Evolutionary conservation across 1,140 invertebrate species (phyloP).

Genomic region (Dufourea novaeangliae): DNA sequence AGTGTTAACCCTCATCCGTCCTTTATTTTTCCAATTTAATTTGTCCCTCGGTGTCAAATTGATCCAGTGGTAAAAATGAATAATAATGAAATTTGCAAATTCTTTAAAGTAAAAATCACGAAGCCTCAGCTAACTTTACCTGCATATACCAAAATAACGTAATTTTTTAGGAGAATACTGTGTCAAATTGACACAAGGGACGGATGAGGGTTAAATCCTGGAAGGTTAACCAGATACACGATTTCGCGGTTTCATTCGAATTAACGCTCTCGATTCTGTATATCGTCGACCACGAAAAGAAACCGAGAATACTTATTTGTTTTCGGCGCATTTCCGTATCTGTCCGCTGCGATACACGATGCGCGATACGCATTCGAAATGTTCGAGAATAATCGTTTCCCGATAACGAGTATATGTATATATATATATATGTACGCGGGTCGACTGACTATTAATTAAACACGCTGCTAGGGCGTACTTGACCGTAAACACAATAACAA

Average conservation of each 20-base stretch:
- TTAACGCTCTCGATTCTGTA: not conserved
- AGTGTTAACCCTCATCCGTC: too few relatives aligned
- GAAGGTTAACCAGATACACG: not conserved
- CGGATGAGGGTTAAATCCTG: not conserved
- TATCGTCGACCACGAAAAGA: too few relatives aligned
- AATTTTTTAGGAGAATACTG: too few relatives aligned
- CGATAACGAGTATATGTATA: conserved; percentile 39
- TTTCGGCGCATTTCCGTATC: conserved; percentile 37
- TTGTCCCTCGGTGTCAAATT: too few relatives aligned
- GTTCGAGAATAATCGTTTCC: conserved; percentile 48
- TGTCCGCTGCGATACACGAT: conserved; percentile 28
- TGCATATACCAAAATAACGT: too few relatives aligned
- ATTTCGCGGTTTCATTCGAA: not conserved
- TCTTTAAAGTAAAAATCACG: too few relatives aligned
- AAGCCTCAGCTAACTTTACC: too few relatives aligned
- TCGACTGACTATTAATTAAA: conserved; percentile 41
- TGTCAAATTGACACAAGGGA: too few relatives aligned
- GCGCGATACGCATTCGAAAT: conserved; percentile 41
- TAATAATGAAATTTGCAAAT: too few relatives aligned
- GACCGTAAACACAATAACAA: conserved; percentile 19
- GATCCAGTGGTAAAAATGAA: too few relatives aligned
- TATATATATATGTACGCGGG: too few relatives aligned
- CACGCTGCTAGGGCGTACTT: not conserved
- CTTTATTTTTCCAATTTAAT: too few relatives aligned
- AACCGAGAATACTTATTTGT: conserved; percentile 8